Evolutionary conservation across 2,797 vertebrate species (phyloP).

Genomic region (Mormyrus hasselquistii): DNA sequence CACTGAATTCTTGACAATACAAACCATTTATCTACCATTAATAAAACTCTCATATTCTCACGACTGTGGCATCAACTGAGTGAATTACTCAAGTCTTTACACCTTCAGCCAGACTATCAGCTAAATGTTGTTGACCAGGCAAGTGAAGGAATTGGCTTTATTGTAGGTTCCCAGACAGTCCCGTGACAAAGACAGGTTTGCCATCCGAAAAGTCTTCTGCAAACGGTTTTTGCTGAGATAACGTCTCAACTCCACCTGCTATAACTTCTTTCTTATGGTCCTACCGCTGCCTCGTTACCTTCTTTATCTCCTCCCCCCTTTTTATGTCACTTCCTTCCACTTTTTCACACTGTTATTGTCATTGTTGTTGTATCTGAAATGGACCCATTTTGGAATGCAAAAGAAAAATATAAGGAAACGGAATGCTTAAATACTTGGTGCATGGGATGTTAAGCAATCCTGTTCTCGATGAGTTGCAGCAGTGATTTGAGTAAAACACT

Average conservation of each 20-base stretch:
- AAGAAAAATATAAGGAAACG: background rate
- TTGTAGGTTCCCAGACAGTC: background rate
- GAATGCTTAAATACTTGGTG: background rate
- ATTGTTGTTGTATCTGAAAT: background rate
- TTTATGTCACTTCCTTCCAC: background rate
- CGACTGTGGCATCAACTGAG: background rate
- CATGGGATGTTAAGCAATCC: background rate
- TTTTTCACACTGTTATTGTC: background rate
- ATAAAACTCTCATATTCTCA: slow-evolving; percentile 23
- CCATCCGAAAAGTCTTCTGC: background rate
- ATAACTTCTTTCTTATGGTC: background rate
- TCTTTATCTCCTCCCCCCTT: background rate
- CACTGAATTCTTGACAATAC: background rate
- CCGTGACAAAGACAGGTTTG: background rate
- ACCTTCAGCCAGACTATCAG: background rate
- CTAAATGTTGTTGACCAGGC: slow-evolving; percentile 18
- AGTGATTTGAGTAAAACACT: background rate
- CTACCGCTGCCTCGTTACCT: background rate
- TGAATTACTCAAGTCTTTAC: background rate
- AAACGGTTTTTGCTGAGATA: background rate
- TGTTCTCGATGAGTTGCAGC: background rate
- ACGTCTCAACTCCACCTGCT: background rate
- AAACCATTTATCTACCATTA: background rate
- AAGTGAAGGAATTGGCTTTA: background rate
- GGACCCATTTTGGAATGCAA: background rate